Evolutionary conservation across 2,888 invertebrate genomes (phyloP), one percentile per base, ranked within the genome.

Genomic region (Andrena camellia): DNA sequence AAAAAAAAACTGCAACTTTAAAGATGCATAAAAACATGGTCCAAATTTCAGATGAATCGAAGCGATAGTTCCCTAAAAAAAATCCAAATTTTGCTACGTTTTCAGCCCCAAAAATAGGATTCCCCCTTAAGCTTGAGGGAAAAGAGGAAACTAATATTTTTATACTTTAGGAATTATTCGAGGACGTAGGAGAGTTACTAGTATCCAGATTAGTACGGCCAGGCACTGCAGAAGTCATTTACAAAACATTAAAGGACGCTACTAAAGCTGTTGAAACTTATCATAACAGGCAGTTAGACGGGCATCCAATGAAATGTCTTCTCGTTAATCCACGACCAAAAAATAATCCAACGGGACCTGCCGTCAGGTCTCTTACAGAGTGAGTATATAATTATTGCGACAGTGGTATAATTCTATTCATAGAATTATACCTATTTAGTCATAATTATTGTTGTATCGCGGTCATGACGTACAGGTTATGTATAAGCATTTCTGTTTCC

Each of bases 181-280:
- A 98, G 91, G 98, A 98, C 92, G 97, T 99, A 82, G 99, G 99
- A 0, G 97, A 97, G 63, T 95, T 99, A 92, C 94, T 97, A 75
- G 97, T 97, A 86, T 98, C 98, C 0, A 96, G 97, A 89, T 95
- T 99, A 88, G 97, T 98, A 17, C 96, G 98, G 62, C 97, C 97
- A 0, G 99, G 99, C 0, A 97, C 97, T 2, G 99, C 98, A 0
- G 98, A 99, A 95, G 98, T 99, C 0, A 97, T 98, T 87, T 99
- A 98, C 93, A 97, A 97, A 91, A 96, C 96, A 62, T 95, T 97
- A 86, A 96, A 97, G 88, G 98, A 98, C 94, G 99, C 99, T 42
- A 96, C 97, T 90, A 96, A 96, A 93, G 98, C 99, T 1, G 98
- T 98, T 2, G 98, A 98, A 90, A 97, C 98, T 72, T 99, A 99